A percentile compares a stretch with the other conserved stretches of the same genome.
These are phyloP conservation scores for Antechinus flavipes DNA, from an alignment of 2,113 vertebrate genomes.

Conservation along the genomic window DNA sequence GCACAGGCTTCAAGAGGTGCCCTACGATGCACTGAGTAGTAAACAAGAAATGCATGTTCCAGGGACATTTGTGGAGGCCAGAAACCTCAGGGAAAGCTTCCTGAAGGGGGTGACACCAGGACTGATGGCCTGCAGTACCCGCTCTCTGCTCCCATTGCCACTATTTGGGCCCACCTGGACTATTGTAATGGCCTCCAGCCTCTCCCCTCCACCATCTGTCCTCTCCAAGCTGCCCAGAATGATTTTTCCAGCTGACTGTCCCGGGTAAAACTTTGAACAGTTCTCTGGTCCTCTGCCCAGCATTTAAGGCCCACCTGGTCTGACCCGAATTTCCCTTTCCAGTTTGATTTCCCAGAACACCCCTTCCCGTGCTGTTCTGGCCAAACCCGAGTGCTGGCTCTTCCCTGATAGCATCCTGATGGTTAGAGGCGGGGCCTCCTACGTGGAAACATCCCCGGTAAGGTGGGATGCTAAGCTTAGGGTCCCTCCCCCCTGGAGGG, in stretches of 20 bases:
- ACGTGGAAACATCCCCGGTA: no score
- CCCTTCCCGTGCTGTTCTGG: background rate
- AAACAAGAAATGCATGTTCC: background rate
- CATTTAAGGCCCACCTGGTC: background rate
- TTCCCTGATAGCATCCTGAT: background rate
- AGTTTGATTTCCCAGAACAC: background rate
- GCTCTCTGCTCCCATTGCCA: no score
- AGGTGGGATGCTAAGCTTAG: background rate
- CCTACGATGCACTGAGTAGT: background rate
- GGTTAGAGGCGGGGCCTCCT: background rate
- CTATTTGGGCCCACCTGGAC: no score
- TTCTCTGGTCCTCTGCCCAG: background rate
- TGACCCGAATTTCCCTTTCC: background rate
- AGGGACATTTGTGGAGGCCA: background rate
- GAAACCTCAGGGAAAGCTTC: no score
- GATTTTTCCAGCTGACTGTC: background rate
- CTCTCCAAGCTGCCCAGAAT: background rate
- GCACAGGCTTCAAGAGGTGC: background rate
- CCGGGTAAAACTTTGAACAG: background rate
- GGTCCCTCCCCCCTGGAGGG: rapidly evolving
- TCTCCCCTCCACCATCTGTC: background rate
- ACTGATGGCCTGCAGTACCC: background rate
- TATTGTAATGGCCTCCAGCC: background rate
- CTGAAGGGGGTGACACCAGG: background rate
- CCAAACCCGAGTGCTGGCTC: background rate